Percentiles rank a stretch among this genome's conserved stretches.
Conservation (phyloP, 1,140 invertebrate species). For the Pararge aegeria region DNA sequence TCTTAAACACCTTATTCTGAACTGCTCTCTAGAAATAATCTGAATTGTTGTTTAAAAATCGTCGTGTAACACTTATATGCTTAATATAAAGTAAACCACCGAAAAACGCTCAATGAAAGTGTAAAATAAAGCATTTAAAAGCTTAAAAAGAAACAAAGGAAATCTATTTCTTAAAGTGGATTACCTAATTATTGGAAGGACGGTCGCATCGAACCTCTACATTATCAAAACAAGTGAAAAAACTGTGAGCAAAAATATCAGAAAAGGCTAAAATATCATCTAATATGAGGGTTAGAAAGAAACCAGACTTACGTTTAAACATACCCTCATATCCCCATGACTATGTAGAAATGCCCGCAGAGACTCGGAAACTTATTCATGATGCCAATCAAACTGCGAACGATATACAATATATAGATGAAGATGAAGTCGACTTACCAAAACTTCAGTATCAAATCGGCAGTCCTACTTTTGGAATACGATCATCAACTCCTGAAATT, state of each 20-base stretch:
- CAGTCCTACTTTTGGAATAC: conserved; percentile 25
- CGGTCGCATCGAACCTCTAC: too few species aligned
- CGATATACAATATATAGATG: conserved; percentile 49
- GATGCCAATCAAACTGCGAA: conserved; percentile 41
- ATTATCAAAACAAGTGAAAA: conserved; percentile 1
- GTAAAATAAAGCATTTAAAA: too few species aligned
- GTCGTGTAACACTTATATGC: too few species aligned
- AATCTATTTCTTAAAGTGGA: too few species aligned
- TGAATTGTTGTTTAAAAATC: not conserved
- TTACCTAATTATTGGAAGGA: too few species aligned
- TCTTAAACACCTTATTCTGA: not conserved
- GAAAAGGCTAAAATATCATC: not conserved
- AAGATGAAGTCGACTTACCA: conserved; percentile 28
- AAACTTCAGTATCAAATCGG: conserved; percentile 25
- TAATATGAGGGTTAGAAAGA: conserved; percentile 56
- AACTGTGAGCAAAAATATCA: not conserved
- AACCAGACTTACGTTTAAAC: conserved; percentile 54
- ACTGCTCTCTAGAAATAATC: too few species aligned
- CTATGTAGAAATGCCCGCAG: conserved; percentile 64
- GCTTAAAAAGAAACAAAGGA: too few species aligned
- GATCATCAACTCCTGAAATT: conserved; percentile 50
- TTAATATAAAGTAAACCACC: too few species aligned
- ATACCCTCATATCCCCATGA: conserved; percentile 64
- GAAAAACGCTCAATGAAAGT: too few species aligned
- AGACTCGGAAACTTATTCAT: conserved; percentile 40